Conservation (phyloP, 2,888 invertebrate species). For the Dolichomitus sp. region DNA sequence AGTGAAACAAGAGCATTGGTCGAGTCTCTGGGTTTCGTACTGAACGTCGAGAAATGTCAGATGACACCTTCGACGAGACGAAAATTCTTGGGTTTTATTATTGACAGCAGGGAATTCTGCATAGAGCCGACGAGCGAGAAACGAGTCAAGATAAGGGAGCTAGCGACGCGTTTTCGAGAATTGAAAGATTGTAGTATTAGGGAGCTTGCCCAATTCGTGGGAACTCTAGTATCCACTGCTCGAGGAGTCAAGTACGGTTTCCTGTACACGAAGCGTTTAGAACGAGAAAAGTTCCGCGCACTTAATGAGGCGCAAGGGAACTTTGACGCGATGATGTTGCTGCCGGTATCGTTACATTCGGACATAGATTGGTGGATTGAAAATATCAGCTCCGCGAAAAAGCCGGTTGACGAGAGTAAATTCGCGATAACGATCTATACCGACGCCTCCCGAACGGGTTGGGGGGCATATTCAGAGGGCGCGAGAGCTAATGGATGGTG, state of each 20-base stretch:
- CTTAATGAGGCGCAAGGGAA: background rate
- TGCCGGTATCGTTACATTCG: background rate
- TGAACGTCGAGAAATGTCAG: conserved; percentile 58
- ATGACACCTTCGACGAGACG: conserved; percentile 39
- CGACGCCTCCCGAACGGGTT: conserved; percentile 36
- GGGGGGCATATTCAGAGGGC: too few species aligned
- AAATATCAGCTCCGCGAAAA: conserved; percentile 24
- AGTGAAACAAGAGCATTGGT: conserved; percentile 36
- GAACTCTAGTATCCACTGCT: conserved; percentile 21
- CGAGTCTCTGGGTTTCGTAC: conserved; percentile 46
- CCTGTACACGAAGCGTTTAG: conserved; percentile 28
- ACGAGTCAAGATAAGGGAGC: background rate
- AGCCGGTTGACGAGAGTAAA: background rate
- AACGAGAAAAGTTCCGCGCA: conserved; percentile 24
- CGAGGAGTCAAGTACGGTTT: conserved; percentile 27
- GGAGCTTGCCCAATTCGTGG: conserved; percentile 16
- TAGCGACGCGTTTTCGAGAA: too few species aligned
- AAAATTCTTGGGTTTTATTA: conserved; percentile 50
- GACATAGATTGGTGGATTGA: conserved; percentile 34
- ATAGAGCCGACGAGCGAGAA: conserved; percentile 23
- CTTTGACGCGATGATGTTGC: conserved; percentile 17
- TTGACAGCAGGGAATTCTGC: conserved; percentile 32
- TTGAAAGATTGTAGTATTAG: conserved; percentile 22
- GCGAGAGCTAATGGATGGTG: too few species aligned
- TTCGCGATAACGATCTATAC: conserved; percentile 32